Evolutionary conservation across 1,140 invertebrate species (phyloP).

Genomic region (Cecropterus lyciades): DNA sequence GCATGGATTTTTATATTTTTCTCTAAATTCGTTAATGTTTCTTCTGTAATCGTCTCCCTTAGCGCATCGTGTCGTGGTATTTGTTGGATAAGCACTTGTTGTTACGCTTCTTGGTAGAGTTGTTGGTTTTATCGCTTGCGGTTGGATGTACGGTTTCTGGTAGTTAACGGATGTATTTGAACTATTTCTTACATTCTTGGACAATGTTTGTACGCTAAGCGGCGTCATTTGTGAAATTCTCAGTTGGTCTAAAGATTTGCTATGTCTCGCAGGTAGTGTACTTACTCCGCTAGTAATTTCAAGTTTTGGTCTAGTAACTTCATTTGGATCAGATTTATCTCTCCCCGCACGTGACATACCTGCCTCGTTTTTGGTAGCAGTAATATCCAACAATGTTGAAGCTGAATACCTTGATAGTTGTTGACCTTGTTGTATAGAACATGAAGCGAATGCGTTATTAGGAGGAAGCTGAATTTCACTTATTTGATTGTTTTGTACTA

Average conservation of each 20-base stretch:
- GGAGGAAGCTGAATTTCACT: constrained; percentile 80
- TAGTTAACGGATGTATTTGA: constrained; percentile 75
- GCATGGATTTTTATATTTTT: constrained; percentile 85
- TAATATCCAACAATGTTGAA: constrained; percentile 83
- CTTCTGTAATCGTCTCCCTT: constrained; percentile 83
- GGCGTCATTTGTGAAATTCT: constrained; percentile 81
- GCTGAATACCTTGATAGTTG: constrained; percentile 85
- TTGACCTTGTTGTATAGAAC: constrained; percentile 78
- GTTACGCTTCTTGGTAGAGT: constrained; percentile 81
- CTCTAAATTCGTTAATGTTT: constrained; percentile 86
- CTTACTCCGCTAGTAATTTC: constrained; percentile 76
- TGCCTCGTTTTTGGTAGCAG: constrained; percentile 57
- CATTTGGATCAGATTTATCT: constrained; percentile 60
- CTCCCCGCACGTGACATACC: constrained; percentile 57
- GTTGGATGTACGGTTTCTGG: constrained; percentile 62
- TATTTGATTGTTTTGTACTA: constrained; percentile 83
- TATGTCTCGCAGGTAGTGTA: constrained; percentile 89
- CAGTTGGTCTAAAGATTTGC: constrained; percentile 92
- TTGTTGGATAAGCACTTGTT: constrained; percentile 74
- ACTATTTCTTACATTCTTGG: constrained; percentile 66
- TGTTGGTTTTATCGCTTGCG: constrained; percentile 74
- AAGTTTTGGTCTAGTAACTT: constrained; percentile 66
- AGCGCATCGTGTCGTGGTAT: constrained; percentile 68
- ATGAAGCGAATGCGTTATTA: constrained; percentile 74
- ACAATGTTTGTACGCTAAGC: constrained; percentile 60